Conservation (phyloP, 1,140 invertebrate genomes). For the Galleria mellonella region DNA sequence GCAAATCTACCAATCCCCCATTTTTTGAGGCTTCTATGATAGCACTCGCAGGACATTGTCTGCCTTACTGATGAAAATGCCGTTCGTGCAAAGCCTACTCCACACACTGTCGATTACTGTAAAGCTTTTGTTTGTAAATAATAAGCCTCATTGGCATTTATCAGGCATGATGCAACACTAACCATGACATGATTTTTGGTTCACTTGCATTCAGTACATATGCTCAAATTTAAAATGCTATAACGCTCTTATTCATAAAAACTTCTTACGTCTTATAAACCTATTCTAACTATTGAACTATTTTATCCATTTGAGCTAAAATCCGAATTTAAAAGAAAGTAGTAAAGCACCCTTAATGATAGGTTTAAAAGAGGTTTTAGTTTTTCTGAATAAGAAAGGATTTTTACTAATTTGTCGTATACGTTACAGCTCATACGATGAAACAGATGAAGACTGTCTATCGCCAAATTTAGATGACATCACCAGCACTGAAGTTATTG, state of each 20-base stretch:
- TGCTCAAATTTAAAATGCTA: conserved; percentile 8
- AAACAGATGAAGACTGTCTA: conserved; percentile 77
- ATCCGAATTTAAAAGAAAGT: too few species aligned
- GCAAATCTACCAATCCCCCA: not conserved
- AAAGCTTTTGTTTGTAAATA: conserved; percentile 65
- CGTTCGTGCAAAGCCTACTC: conserved; percentile 30
- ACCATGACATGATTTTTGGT: conserved; percentile 37
- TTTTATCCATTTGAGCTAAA: too few species aligned
- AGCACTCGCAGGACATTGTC: conserved; percentile 44
- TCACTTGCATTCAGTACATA: conserved; percentile 71
- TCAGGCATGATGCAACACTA: conserved; percentile 64
- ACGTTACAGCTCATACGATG: conserved; percentile 78
- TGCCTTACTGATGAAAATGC: conserved; percentile 71
- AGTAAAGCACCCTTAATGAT: too few species aligned
- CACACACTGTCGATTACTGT: conserved; percentile 11
- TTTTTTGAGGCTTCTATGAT: conserved; percentile 13
- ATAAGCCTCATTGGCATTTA: conserved; percentile 39
- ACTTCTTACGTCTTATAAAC: too few species aligned
- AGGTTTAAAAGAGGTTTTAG: too few species aligned
- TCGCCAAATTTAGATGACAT: conserved; percentile 79
- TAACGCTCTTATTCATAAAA: too few species aligned
- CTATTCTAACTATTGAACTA: too few species aligned
- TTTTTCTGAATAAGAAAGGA: too few species aligned
- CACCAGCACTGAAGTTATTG: conserved; percentile 67
- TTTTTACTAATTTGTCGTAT: too few species aligned